phyloP scores from a whole-genome alignment of 1,140 invertebrate species.

The Drosophila guanche region DNA sequence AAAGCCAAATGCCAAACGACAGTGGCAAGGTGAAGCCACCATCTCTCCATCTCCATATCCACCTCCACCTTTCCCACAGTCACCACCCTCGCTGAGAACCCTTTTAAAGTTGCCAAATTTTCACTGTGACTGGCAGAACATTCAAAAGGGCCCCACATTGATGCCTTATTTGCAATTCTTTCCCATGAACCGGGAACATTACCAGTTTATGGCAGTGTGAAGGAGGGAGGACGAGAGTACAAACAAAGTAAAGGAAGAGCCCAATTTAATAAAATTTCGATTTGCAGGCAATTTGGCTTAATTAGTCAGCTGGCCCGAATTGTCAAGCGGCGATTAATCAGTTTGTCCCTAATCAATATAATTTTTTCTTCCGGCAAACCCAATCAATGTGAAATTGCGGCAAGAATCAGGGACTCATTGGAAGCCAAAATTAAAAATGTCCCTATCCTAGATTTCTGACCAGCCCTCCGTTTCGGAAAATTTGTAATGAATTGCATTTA shows the following conservation, averaged over 20 bases:
- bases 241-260: slow-evolving; percentile 10
- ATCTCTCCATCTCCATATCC: background rate
- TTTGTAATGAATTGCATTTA: slow-evolving; percentile 73
- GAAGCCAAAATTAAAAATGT: slow-evolving; percentile 65
- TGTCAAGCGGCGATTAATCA: slow-evolving; percentile 62
- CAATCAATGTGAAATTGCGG: slow-evolving; percentile 44
- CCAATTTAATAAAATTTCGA: slow-evolving; percentile 49
- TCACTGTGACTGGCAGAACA: slow-evolving; percentile 50
- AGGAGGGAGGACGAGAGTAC: background rate
- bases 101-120: slow-evolving; percentile 52
- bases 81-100: background rate
- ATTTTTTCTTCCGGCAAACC: slow-evolving; percentile 24
- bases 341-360: slow-evolving; percentile 55
- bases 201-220: background rate
- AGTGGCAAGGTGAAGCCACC: slow-evolving; percentile 2
- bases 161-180: slow-evolving; percentile 44
- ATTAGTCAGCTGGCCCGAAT: slow-evolving; percentile 43
- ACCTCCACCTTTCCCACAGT: background rate
- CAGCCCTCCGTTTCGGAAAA: slow-evolving; percentile 9
- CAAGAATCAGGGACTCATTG: slow-evolving; percentile 46
- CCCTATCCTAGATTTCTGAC: slow-evolving; percentile 19
- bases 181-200: background rate
- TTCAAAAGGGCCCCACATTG: slow-evolving; percentile 9
- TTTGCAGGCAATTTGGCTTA: slow-evolving; percentile 69
- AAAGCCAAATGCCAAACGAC: slow-evolving; percentile 60